Evolutionary conservation across 2,797 vertebrate species (phyloP).

Genomic region (Hydrophis major): DNA sequence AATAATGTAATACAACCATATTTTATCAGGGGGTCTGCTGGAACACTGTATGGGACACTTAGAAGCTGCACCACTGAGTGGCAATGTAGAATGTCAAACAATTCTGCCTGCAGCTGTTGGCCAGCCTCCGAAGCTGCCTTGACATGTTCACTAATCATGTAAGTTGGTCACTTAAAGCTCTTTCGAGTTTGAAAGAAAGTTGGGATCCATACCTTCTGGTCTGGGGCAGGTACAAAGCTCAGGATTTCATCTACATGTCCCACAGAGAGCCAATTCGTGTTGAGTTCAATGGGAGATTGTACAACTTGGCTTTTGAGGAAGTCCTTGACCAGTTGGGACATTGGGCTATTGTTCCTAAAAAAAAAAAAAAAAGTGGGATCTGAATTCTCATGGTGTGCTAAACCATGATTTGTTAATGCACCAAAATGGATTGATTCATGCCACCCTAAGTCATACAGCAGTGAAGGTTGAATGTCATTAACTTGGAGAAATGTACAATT

Average conservation of each 20-base stretch:
- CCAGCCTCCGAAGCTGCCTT: background rate
- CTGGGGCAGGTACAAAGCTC: conserved; percentile 84
- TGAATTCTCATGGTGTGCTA: background rate
- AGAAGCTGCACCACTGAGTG: background rate
- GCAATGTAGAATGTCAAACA: background rate
- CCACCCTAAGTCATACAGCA: background rate
- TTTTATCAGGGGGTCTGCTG: background rate
- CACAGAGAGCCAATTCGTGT: conserved; percentile 86
- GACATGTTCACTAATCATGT: background rate
- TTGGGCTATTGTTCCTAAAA: conserved; percentile 72
- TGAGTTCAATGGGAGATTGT: conserved; percentile 85
- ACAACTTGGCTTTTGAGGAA: conserved; percentile 88
- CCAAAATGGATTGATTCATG: background rate
- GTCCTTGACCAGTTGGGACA: conserved; percentile 84
- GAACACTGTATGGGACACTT: background rate
- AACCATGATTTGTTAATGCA: background rate
- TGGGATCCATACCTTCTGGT: conserved; percentile 76
- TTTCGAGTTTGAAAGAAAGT: background rate
- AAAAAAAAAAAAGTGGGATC: conserved; percentile 9
- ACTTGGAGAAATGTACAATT: background rate
- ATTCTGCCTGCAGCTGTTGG: background rate
- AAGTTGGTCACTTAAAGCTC: too few species aligned
- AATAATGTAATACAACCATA: background rate
- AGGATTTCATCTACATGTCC: conserved; percentile 94
- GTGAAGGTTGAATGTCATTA: too few species aligned